Base-by-base conservation (phyloP, 2,797 vertebrate species). In the Mormyrops boulengeri region DNA sequence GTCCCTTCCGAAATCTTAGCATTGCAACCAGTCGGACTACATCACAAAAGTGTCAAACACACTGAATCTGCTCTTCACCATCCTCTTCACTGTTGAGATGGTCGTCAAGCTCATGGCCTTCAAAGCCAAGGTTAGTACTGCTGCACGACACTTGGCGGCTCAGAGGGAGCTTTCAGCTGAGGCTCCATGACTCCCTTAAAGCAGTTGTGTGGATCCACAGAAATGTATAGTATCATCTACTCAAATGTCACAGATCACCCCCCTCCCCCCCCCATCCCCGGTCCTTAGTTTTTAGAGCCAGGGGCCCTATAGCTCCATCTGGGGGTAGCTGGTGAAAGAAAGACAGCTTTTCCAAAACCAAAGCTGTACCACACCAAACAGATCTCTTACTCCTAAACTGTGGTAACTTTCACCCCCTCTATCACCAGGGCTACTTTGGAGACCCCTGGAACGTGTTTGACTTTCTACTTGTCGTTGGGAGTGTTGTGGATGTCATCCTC, bases 401-500 rank as follows among this genome's bases (percentile, higher is more conserved):
- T 85, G 82, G 82, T 57, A 57, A 85, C 47, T 87, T 87, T 87
- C n/a, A 19, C 41, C 12, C 52, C 30, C 14, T 88, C 55, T 90
- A 82, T 85, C 4, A 86, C 52, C 94, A 99, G 99, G 99, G 98
- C 90, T 99, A 99, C 93, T 99, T 99, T 0, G 98, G 98, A 91
- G 99, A 99, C 92, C 98, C 98, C 14, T 99, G 99, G 99, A 99
- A 99, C 0, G 98, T 99, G 89, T 99, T 99, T 90, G 98, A 99
- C 94, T 99, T 99, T 94, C 94, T 99, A 57, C 99, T 99, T 0
- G 99, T 99, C 89, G 92, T 99, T 0, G 99, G 99, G 80, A 99
- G 99, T 91, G 96, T 99, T 57, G 97, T 99, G 0, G 99, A 99
- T 0, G 99, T 99, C 91, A 98, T 99, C 95, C 96, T 99, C 89